Conservation (phyloP, 2,888 invertebrate species). For the Teleogryllus oceanicus region DNA sequence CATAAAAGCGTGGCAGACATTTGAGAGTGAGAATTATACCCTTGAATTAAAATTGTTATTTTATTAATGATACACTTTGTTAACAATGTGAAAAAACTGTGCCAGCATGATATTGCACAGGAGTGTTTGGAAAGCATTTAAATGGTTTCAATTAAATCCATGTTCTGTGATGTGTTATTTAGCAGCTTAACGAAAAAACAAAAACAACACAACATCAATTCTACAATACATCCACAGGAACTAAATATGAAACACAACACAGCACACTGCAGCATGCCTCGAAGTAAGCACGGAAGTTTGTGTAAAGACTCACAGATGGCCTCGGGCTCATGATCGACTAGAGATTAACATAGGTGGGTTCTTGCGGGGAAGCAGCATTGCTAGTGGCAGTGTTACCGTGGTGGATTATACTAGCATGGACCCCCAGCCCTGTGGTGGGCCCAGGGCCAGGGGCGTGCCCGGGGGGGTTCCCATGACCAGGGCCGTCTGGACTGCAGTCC, state of each 20-base stretch:
- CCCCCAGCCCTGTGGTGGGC: constrained; percentile 49
- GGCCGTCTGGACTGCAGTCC: constrained; percentile 38
- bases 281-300: constrained; percentile 25
- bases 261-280: constrained; percentile 26
- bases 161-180: not conserved
- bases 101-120: not conserved
- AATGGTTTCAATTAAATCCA: not conserved
- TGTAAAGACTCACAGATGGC: constrained; percentile 33
- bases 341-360: constrained; percentile 92
- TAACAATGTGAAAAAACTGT: not conserved
- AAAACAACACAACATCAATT: not conserved
- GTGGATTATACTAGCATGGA: constrained; percentile 39
- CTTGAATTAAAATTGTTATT: too few species aligned
- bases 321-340: constrained; percentile 56
- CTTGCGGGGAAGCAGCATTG: constrained; percentile 60
- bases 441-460: constrained; percentile 50
- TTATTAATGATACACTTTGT: not conserved
- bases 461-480: constrained; percentile 36
- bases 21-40: too few species aligned
- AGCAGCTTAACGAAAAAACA: not conserved
- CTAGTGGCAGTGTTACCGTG: constrained; percentile 58
- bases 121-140: not conserved
- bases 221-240: constrained; percentile 11
- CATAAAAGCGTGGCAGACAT: too few species aligned
- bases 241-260: constrained; percentile 23